Base-by-base conservation (phyloP, 2,888 invertebrate genomes). In the Meloe dianella region DNA sequence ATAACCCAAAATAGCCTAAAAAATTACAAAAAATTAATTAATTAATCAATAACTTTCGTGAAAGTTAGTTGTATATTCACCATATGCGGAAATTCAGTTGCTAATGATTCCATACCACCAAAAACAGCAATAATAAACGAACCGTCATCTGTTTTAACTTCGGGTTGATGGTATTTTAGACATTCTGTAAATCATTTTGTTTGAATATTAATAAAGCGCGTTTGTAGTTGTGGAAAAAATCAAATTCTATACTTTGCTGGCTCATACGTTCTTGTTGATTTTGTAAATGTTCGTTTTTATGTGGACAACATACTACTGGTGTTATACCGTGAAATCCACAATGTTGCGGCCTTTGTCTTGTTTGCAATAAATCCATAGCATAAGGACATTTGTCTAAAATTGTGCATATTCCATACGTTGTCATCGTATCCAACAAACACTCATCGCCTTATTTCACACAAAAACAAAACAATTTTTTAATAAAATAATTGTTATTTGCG, bases 1-100 rank as follows among this genome's bases (percentile, higher is more conserved):
- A 64, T 54, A 47, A 10, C 47, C 47, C 20, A 47, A 47, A 20
- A 47, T 47, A 20, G 47, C 47, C 47, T 47, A 20, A 20, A 47
- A 20, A n/a, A n/a, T n/a, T 20, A 1, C 3, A 6, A 10, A 35
- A 35, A n/a, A n/a, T n/a, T n/a, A 41, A 41, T 20, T n/a, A n/a
- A n/a, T 47, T 20, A 3, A 47, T 27, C 4, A 27, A 2, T 4
- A 27, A 27, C 4, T 27, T 27, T 27, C 2, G 27, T 2, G 27
- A 27, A 4, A 3, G 27, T 27, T 27, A 9, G 2, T 5, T 10
- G 3, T 9, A 0, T 9, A 47, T 8, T 9, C 20, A 47, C 47
- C 47, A 47, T 47, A 3, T 47, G 47, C 10, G 47, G 47, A 47
- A 47, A 47, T 12, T 47, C 47, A 1, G 8, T 3, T 3, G 8